Percentiles rank a stretch among this genome's conserved stretches.
Conservation (phyloP, 2,797 vertebrate genomes). For the Tokudaia tokunoshimensis region DNA sequence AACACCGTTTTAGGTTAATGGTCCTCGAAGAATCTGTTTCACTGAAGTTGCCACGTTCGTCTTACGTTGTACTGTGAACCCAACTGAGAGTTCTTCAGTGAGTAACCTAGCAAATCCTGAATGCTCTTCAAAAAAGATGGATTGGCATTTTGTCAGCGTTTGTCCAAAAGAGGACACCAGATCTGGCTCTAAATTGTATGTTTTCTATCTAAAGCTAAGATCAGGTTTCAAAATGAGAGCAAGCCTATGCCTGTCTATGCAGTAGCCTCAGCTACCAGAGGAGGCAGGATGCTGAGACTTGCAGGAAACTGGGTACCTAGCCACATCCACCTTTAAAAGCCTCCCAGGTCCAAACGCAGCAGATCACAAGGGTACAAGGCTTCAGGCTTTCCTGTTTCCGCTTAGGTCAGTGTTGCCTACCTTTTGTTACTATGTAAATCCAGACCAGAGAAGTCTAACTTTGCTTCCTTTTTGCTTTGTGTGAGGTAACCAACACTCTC, state of each 20-base stretch:
- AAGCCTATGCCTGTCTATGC: constrained; percentile 53
- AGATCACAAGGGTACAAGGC: neutral
- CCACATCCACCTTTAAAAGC: neutral
- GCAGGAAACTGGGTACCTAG: neutral
- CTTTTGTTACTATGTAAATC: constrained; percentile 52
- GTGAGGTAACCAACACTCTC: neutral
- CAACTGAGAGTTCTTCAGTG: neutral
- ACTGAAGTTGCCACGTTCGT: neutral
- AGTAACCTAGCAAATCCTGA: constrained; percentile 41
- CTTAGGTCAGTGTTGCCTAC: neutral
- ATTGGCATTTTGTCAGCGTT: constrained; percentile 50
- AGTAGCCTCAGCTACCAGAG: neutral
- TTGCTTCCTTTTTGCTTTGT: neutral
- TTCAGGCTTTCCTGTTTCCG: neutral
- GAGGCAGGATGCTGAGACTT: constrained; percentile 15
- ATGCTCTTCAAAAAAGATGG: constrained; percentile 55
- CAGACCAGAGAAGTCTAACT: neutral
- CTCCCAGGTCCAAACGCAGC: neutral
- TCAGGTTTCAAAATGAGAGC: constrained; percentile 62
- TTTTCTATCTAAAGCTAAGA: constrained; percentile 60
- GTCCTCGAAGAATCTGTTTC: constrained; percentile 18
- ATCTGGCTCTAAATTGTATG: constrained; percentile 61
- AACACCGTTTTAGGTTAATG: constrained; percentile 36
- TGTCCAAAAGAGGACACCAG: constrained; percentile 42
- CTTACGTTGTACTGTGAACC: neutral